Percentiles rank a stretch among this genome's conserved stretches.
phyloP scores from a whole-genome alignment of 2,113 vertebrate genomes.

The Pterocles gutturalis region DNA sequence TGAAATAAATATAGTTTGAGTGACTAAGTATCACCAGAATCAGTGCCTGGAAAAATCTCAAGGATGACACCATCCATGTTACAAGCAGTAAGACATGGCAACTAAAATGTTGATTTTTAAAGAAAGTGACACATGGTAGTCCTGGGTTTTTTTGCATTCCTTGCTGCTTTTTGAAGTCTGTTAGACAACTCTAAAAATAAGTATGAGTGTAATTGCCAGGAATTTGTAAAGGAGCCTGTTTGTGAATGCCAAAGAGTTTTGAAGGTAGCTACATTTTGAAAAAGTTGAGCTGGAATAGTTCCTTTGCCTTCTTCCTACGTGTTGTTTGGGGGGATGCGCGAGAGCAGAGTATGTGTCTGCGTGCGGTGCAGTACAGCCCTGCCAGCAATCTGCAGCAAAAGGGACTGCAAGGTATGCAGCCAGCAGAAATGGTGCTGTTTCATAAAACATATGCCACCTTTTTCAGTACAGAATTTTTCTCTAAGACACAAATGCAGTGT shows the following conservation, averaged over 20 bases:
- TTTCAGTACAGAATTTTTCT: neutral
- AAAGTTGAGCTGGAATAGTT: neutral
- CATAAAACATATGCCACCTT: neutral
- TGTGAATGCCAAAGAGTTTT: neutral
- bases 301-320: neutral
- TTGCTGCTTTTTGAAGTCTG: neutral
- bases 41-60: neutral
- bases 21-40: neutral
- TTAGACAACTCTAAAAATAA: slow-evolving; percentile 34
- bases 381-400: neutral
- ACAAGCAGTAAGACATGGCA: neutral
- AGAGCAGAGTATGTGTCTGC: accelerated
- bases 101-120: neutral
- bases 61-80: neutral
- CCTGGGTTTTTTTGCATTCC: neutral
- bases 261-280: neutral
- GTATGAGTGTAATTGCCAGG: neutral
- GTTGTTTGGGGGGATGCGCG: accelerated
- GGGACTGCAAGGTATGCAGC: neutral
- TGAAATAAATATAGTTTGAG: neutral
- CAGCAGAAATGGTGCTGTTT: neutral
- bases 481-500: neutral
- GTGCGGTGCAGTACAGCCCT: accelerated
- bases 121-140: neutral
- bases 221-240: neutral